These are phyloP conservation scores for Girardia tigrina DNA, from an alignment of 2,888 invertebrate species.

Conservation along the genomic window DNA sequence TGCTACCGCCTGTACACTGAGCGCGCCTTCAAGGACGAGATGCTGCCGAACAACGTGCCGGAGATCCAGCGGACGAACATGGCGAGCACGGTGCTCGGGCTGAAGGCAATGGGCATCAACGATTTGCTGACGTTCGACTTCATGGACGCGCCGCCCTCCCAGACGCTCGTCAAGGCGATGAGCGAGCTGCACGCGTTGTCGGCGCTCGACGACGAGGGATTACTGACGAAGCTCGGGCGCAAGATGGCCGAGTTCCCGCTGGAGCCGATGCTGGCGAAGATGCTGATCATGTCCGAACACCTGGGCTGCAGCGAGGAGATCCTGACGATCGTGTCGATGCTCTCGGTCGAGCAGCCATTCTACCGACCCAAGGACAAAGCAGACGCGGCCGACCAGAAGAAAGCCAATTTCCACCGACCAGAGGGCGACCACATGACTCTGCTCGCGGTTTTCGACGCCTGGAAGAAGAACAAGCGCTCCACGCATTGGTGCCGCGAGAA, in stretches of 20 bases:
- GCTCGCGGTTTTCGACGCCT: constrained; percentile 82
- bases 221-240: constrained; percentile 83
- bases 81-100: constrained; percentile 79
- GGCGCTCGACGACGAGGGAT: constrained; percentile 88
- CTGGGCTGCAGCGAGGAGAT: constrained; percentile 88
- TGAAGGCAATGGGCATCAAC: constrained; percentile 99
- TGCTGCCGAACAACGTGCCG: too few relatives aligned
- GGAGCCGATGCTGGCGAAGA: constrained; percentile 97
- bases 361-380: constrained; percentile 97
- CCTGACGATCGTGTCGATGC: constrained; percentile 85
- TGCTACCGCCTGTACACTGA: too few relatives aligned
- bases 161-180: constrained; percentile 62
- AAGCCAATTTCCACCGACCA: constrained; percentile 67
- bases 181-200: constrained; percentile 94
- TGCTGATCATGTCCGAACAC: constrained; percentile 89
- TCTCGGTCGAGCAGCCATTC: constrained; percentile 91
- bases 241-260: constrained; percentile 98
- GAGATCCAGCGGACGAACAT: constrained; percentile 86
- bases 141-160: constrained; percentile 73
- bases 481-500: constrained; percentile 99
- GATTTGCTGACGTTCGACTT: constrained; percentile 95
- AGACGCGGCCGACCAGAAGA: constrained; percentile 76
- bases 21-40: too few relatives aligned
- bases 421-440: constrained; percentile 89
- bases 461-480: constrained; percentile 69